These are phyloP conservation scores for Panagrolaimus sp. DNA, from an alignment of 1,140 invertebrate species.

Conservation along the genomic window DNA sequence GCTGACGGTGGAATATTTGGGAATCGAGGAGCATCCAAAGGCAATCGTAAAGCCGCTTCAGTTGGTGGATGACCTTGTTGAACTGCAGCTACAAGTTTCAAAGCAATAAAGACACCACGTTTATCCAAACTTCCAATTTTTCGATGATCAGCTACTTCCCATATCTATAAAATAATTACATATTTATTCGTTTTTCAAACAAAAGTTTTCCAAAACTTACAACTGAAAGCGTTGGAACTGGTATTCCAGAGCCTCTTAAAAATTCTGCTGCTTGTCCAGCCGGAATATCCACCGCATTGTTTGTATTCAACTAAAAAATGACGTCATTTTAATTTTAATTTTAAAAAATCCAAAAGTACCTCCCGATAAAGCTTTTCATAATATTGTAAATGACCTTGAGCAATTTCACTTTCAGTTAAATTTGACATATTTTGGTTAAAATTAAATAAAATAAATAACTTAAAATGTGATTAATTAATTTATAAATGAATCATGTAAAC, in stretches of 20 bases:
- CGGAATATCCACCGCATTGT: not conserved
- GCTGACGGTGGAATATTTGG: slow-evolving; percentile 13
- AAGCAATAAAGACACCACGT: slow-evolving; percentile 27
- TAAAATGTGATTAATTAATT: not conserved
- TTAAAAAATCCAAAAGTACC: slow-evolving; percentile 14
- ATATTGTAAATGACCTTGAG: slow-evolving; percentile 4
- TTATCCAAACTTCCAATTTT: slow-evolving; percentile 21
- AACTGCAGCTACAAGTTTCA: slow-evolving; percentile 28
- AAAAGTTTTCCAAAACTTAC: not conserved
- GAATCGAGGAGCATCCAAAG: slow-evolving; percentile 7
- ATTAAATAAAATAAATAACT: not conserved
- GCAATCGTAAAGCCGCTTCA: slow-evolving; percentile 12
- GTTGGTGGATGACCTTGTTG: slow-evolving; percentile 22
- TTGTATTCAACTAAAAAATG: slow-evolving; percentile 5
- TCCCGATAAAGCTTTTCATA: slow-evolving; percentile 13
- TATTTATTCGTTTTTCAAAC: not conserved
- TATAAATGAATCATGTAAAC: slow-evolving; percentile 8
- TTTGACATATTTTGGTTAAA: not conserved
- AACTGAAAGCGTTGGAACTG: not conserved
- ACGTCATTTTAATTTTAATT: slow-evolving; percentile 14
- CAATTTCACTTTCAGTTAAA: slow-evolving; percentile 8
- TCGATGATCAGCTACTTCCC: slow-evolving; percentile 29
- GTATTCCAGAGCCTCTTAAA: slow-evolving; percentile 6
- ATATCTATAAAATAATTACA: slow-evolving; percentile 11
- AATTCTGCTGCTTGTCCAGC: slow-evolving; percentile 7